These are phyloP conservation scores for Thermophis baileyi DNA, from an alignment of 2,113 vertebrate species.

Conservation along the genomic window DNA sequence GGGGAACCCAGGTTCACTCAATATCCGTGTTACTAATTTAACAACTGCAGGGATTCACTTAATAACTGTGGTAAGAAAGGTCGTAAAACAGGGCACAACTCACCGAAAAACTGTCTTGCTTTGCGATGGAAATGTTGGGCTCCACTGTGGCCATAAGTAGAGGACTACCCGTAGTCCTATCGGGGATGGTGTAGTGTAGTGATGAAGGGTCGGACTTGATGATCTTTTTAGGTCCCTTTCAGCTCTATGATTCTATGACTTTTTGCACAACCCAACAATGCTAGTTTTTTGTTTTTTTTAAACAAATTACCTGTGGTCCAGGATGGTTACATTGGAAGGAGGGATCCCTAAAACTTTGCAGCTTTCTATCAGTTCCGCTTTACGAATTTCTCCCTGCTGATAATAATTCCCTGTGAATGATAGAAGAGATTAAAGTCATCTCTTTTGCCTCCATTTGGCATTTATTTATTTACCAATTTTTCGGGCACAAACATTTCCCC, in stretches of 20 bases:
- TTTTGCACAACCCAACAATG: neutral
- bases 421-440: conserved; percentile 58
- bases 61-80: too few species aligned
- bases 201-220: neutral
- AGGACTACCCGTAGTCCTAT: neutral
- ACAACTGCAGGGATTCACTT: too few species aligned
- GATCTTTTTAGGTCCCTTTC: neutral
- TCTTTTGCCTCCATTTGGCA: neutral
- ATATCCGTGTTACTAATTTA: rapidly evolving
- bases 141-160: neutral
- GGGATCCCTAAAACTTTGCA: conserved; percentile 87
- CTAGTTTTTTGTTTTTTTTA: neutral
- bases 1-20: too few species aligned
- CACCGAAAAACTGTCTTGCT: too few species aligned
- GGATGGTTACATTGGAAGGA: conserved; percentile 73
- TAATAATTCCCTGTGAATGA: conserved; percentile 87
- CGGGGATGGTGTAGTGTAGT: too few species aligned
- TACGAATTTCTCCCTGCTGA: conserved; percentile 84
- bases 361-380: conserved; percentile 86
- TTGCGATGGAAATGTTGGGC: neutral
- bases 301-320: conserved; percentile 84
- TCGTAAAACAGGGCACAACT: too few species aligned
- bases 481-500: neutral
- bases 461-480: neutral
- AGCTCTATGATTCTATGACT: neutral